Base-by-base conservation (phyloP, 2,888 invertebrate genomes). In the Drosophila eohydei region DNA sequence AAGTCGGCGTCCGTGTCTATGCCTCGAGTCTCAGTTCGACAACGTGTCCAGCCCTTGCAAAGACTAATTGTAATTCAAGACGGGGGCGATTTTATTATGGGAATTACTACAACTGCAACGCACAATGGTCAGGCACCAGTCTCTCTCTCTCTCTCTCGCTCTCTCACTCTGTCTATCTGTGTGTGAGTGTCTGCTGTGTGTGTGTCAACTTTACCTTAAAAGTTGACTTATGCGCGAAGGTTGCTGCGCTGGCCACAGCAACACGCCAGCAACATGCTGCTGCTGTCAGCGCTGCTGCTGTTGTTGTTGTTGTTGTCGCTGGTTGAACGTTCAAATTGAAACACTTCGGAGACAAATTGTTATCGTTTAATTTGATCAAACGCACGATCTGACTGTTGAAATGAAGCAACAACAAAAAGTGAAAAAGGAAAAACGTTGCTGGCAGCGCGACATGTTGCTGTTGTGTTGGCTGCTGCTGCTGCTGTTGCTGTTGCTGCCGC, bases 321-420 rank as follows among this genome's bases (percentile, higher is more conserved):
- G 44, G 74, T 54, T 65, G 70, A 79, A 83, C 81, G 90, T 81
- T 91, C 84, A 91, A 91, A 91, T 91, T 91, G 91, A 91, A 92
- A 92, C 92, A 92, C 92, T 92, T 92, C 91, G 89, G 90, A 90
- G 92, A 92, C 92, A 92, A 92, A 92, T 92, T 92, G 92, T 92
- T 92, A 92, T 92, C 91, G 92, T 91, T 92, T 91, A 92, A 92
- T 92, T 91, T 91, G 92, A 91, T 91, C 91, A 90, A 90, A 89
- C 88, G 91, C 91, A 91, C 92, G 91, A 90, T 88, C 91, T 88
- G 81, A 71, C 87, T 87, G 83, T 85, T 85, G 84, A 56, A 52
- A 50, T 32, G 7, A n/a, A 28, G 38, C 30, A 58, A 4, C 14
- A 59, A 43, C 14, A 44, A 43, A 40, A 46, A 26, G 46, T 2